Conservation (phyloP, 1,140 invertebrate species). For the Gryon sp. region DNA sequence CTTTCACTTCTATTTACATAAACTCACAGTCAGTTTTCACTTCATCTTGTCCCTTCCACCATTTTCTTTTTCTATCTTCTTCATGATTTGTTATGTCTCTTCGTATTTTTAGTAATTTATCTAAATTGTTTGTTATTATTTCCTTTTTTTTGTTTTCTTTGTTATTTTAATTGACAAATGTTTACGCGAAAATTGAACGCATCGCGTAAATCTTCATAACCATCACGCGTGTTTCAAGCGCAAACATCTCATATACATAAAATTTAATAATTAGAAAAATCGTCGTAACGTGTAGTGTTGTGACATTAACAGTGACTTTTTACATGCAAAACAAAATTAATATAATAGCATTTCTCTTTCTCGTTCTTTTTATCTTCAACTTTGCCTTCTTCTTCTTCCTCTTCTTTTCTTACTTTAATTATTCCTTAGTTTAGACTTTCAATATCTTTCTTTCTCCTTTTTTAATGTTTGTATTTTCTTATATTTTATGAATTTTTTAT, state of each 20-base stretch:
- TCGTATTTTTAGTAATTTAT: conserved; percentile 45
- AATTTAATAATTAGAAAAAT: conserved; percentile 61
- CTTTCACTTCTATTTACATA: conserved; percentile 36
- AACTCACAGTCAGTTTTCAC: conserved; percentile 27
- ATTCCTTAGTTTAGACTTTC: no score
- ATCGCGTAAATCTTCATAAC: conserved; percentile 35
- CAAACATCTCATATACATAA: conserved; percentile 57
- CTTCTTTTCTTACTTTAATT: neutral
- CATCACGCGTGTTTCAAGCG: conserved; percentile 47
- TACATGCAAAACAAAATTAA: conserved; percentile 64
- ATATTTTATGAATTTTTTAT: no score
- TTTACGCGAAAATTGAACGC: conserved; percentile 35
- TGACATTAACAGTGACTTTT: conserved; percentile 73
- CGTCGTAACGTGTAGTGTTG: conserved; percentile 62
- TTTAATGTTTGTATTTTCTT: no score
- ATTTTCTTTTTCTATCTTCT: conserved; percentile 1
- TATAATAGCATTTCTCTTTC: conserved; percentile 43
- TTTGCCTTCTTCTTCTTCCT: neutral
- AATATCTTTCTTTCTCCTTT: neutral
- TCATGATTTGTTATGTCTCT: no score
- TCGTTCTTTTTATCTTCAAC: conserved; percentile 7
- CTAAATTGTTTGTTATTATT: conserved; percentile 50
- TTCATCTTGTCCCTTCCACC: conserved; percentile 14
- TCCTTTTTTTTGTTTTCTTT: no score
- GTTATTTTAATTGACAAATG: conserved; percentile 60